These are phyloP conservation scores for Drosophila littoralis DNA, from an alignment of 1,140 invertebrate species.

Conservation along the genomic window DNA sequence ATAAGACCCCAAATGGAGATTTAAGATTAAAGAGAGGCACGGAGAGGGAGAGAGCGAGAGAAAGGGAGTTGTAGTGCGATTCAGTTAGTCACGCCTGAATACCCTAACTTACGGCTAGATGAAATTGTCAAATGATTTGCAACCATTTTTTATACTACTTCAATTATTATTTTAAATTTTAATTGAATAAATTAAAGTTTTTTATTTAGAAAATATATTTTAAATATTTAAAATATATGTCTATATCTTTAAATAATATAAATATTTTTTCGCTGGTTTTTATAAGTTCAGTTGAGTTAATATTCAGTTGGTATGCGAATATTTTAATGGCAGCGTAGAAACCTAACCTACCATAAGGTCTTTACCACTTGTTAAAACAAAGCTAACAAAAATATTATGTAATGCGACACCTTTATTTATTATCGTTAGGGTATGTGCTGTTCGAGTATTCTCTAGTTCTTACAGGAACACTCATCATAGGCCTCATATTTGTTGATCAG, in stretches of 20 bases:
- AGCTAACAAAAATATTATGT: not conserved
- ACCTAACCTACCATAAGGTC: not conserved
- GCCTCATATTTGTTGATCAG: constrained; percentile 61
- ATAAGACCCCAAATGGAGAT: constrained; percentile 11
- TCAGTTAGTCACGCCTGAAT: not conserved
- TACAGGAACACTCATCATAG: constrained; percentile 18
- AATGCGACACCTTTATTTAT: constrained; percentile 1
- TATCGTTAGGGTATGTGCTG: not conserved
- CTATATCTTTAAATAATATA: too few species aligned
- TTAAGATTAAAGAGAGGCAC: not conserved
- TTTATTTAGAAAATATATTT: too few species aligned
- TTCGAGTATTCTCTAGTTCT: not conserved
- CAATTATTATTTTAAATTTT: too few species aligned
- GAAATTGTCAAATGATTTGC: too few species aligned
- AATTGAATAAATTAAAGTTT: too few species aligned
- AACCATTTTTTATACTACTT: too few species aligned
- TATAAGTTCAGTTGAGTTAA: too few species aligned
- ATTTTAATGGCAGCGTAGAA: not conserved
- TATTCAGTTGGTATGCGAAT: too few species aligned
- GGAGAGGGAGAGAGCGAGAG: not conserved
- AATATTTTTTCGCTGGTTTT: too few species aligned
- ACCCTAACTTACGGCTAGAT: not conserved
- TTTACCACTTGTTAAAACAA: not conserved
- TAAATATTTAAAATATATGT: too few species aligned
- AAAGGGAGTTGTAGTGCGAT: not conserved